Percentiles rank a stretch among this genome's conserved stretches.
These are phyloP conservation scores for Zapornia atra DNA, from an alignment of 2,113 vertebrate species.

Conservation along the genomic window DNA sequence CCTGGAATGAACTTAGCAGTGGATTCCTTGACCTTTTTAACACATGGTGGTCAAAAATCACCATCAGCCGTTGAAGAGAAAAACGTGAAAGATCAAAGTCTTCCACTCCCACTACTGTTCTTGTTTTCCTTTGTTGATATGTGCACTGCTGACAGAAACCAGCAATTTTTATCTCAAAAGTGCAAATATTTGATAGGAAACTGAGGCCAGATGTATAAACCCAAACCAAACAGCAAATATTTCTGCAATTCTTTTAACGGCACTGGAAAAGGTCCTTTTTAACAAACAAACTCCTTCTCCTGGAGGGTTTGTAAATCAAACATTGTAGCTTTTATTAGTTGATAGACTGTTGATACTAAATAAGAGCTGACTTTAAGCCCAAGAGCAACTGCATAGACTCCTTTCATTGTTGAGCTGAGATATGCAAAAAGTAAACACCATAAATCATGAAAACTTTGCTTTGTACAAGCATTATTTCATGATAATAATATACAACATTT, in stretches of 20 bases:
- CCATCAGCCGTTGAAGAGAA: constrained; percentile 17
- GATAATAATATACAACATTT: not conserved
- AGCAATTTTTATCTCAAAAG: constrained; percentile 46
- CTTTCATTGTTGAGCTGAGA: constrained; percentile 29
- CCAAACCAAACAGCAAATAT: constrained; percentile 54
- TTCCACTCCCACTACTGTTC: constrained; percentile 53
- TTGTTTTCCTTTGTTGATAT: constrained; percentile 64
- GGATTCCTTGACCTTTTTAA: constrained; percentile 52
- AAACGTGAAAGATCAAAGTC: constrained; percentile 67
- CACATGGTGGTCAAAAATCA: constrained; percentile 47
- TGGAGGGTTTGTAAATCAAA: constrained; percentile 49
- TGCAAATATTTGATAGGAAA: constrained; percentile 70
- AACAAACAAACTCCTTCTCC: constrained; percentile 44
- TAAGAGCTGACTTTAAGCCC: constrained; percentile 45
- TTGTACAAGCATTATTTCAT: constrained; percentile 4
- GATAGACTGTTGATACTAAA: constrained; percentile 58
- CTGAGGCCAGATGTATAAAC: constrained; percentile 63
- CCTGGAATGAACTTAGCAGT: constrained; percentile 35
- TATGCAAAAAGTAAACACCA: constrained; percentile 50
- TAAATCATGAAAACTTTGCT: constrained; percentile 54
- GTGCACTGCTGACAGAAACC: constrained; percentile 41
- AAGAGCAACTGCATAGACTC: not conserved
- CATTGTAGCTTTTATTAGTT: constrained; percentile 36
- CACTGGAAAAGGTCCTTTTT: constrained; percentile 42
- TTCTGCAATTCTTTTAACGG: constrained; percentile 28